A percentile compares a stretch with the other conserved stretches of the same genome.
Conservation (phyloP, 2,113 vertebrate species). For the Oryzias melastigma region DNA sequence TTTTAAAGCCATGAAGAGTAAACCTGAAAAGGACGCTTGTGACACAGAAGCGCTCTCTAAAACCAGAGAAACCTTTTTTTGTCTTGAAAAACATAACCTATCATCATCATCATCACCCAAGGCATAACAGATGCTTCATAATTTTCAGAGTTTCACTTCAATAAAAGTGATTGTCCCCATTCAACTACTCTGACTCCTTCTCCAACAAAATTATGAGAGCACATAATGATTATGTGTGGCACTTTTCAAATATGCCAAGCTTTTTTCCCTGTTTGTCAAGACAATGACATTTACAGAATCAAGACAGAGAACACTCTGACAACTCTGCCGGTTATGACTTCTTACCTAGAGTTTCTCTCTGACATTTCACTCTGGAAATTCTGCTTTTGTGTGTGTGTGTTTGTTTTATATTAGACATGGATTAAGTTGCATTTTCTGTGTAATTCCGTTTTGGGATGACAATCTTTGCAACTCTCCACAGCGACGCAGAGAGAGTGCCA, state of each 20-base stretch:
- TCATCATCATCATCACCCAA: conserved; percentile 27
- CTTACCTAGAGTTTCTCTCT: conserved; percentile 10
- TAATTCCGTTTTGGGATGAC: background rate
- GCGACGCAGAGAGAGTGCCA: background rate
- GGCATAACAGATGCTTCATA: conserved; percentile 30
- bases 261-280: conserved; percentile 30
- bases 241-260: conserved; percentile 15
- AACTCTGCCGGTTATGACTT: conserved; percentile 20
- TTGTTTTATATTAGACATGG: background rate
- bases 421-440: background rate
- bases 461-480: background rate
- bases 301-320: conserved; percentile 12
- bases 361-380: conserved; percentile 13
- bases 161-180: conserved; percentile 23
- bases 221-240: conserved; percentile 10
- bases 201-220: conserved; percentile 41
- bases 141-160: conserved; percentile 26
- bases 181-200: conserved; percentile 29
- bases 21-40: conserved; percentile 20
- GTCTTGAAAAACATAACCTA: conserved; percentile 11
- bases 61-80: background rate
- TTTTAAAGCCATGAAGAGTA: background rate
- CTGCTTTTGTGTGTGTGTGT: conserved; percentile 1
- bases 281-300: conserved; percentile 48
- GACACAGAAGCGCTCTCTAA: background rate